Conservation (phyloP, 2,888 invertebrate species). For the Dryobota labecula region DNA sequence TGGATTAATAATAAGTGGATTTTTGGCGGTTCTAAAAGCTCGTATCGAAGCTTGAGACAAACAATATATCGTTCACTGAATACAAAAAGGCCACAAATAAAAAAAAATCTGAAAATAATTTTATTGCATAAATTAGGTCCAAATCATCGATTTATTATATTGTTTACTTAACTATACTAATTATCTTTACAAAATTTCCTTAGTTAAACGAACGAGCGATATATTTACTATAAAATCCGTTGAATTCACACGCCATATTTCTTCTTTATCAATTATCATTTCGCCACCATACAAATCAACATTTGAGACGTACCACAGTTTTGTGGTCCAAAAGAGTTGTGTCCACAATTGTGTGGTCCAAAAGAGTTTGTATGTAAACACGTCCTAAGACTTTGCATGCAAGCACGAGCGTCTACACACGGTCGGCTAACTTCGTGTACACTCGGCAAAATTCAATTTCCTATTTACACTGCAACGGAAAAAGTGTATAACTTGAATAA, state of each 20-base stretch:
- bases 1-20: too few relatives aligned
- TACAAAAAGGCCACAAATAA: too few relatives aligned
- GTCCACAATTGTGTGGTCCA: background rate
- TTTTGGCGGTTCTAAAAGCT: background rate
- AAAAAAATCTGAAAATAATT: too few relatives aligned
- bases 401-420: constrained; percentile 56
- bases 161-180: too few relatives aligned
- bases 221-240: background rate
- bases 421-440: constrained; percentile 64
- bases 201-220: too few relatives aligned
- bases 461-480: constrained; percentile 70
- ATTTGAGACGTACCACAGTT: background rate
- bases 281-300: background rate
- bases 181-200: too few relatives aligned
- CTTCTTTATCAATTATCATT: background rate
- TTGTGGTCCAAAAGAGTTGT: background rate
- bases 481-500: constrained; percentile 72
- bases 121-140: too few relatives aligned
- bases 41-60: background rate
- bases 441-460: constrained; percentile 71
- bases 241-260: background rate
- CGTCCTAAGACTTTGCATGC: constrained; percentile 34
- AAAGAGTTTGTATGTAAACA: constrained; percentile 18
- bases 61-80: too few relatives aligned
- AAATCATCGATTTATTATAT: too few relatives aligned